phyloP scores from a whole-genome alignment of 2,888 invertebrate species.

The Platycheirus albimanus region DNA sequence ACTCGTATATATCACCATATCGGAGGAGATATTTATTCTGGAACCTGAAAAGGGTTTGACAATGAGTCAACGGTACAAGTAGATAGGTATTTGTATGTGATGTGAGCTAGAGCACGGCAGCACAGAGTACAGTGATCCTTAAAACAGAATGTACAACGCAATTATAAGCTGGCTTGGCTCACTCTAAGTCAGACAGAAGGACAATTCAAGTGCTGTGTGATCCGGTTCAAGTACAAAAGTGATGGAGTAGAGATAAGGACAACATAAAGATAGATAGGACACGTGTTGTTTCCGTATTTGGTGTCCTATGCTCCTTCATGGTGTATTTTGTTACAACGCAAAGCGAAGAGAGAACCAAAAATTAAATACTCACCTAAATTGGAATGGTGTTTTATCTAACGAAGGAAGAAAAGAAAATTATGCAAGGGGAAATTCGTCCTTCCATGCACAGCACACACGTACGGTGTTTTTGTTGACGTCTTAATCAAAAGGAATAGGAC shows the following conservation, averaged over 20 bases:
- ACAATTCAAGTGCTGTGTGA: slow-evolving; percentile 1
- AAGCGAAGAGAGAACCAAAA: slow-evolving; percentile 26
- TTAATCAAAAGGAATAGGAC: too few relatives aligned
- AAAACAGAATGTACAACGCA: slow-evolving; percentile 26
- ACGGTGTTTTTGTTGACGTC: not conserved
- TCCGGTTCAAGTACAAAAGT: slow-evolving; percentile 8
- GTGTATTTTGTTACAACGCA: not conserved
- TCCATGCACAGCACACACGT: too few relatives aligned
- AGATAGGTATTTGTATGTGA: slow-evolving; percentile 4
- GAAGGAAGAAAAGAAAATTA: not conserved
- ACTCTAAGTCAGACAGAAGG: slow-evolving; percentile 23
- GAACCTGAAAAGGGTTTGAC: slow-evolving; percentile 66
- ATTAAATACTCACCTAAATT: slow-evolving; percentile 56
- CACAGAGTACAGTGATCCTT: too few relatives aligned
- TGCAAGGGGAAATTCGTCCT: not conserved
- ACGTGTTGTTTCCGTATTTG: not conserved
- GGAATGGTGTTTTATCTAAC: slow-evolving; percentile 14
- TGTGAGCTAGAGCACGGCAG: slow-evolving; percentile 17
- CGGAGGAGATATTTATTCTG: slow-evolving; percentile 50
- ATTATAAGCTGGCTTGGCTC: slow-evolving; percentile 33
- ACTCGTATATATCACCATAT: slow-evolving; percentile 11
- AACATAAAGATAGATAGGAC: slow-evolving; percentile 20
- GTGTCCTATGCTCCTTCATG: too few relatives aligned
- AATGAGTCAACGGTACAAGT: slow-evolving; percentile 5
- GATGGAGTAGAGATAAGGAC: slow-evolving; percentile 18